Percentiles rank a stretch among this genome's conserved stretches.
These are phyloP conservation scores for Dreissena rostriformis DNA, from an alignment of 1,140 invertebrate species.

Conservation along the genomic window DNA sequence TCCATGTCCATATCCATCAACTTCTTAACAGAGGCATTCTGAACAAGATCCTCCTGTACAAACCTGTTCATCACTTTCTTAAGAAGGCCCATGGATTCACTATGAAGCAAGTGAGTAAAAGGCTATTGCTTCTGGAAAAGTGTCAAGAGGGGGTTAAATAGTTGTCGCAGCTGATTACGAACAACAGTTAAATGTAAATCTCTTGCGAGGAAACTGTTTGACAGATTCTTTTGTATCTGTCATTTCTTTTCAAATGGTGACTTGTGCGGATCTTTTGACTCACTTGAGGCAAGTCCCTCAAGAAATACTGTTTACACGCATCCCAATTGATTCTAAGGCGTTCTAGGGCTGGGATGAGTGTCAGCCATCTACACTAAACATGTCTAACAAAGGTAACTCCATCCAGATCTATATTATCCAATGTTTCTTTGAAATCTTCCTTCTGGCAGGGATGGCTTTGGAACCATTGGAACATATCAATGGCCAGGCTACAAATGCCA, in stretches of 20 bases:
- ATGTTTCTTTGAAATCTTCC: constrained; percentile 1
- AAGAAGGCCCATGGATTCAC: constrained; percentile 9
- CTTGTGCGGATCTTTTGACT: not conserved
- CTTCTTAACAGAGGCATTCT: too few relatives aligned
- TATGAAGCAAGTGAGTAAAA: constrained; percentile 6
- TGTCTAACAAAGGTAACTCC: not conserved
- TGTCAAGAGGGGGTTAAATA: not conserved
- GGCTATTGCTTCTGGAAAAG: constrained; percentile 28
- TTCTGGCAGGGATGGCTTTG: constrained; percentile 17
- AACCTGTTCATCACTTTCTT: constrained; percentile 5
- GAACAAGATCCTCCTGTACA: too few relatives aligned
- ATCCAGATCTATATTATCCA: not conserved
- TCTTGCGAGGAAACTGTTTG: too few relatives aligned
- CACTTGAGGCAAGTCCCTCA: constrained; percentile 1
- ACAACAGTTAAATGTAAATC: too few relatives aligned
- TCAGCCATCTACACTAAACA: constrained; percentile 15
- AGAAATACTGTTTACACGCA: not conserved
- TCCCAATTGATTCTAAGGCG: not conserved
- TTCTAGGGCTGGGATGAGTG: not conserved
- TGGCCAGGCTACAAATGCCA: too few relatives aligned
- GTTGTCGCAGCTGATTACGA: not conserved
- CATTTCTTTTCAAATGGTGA: constrained; percentile 5
- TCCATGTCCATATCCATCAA: too few relatives aligned
- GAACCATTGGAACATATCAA: constrained; percentile 33
- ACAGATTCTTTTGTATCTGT: constrained; percentile 29